Evolutionary conservation across 2,888 invertebrate genomes (phyloP).

Genomic region (Drosophila flavopinicola): DNA sequence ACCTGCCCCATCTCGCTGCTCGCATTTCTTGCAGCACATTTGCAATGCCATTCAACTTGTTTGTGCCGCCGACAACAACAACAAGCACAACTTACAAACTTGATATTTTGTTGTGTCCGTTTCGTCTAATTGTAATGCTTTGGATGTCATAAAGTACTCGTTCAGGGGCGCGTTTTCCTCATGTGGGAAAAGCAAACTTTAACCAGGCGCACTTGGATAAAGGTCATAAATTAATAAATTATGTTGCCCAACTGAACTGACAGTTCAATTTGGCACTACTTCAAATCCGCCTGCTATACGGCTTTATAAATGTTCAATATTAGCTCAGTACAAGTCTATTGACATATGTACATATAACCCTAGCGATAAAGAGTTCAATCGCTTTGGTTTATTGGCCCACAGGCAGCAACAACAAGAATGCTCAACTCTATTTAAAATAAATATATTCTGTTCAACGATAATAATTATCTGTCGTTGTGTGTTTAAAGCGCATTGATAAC

Average conservation of each 20-base stretch:
- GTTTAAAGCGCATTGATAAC: constrained; percentile 48
- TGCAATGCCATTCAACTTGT: constrained; percentile 71
- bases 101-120: constrained; percentile 56
- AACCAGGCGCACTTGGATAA: constrained; percentile 52
- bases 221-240: constrained; percentile 61
- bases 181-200: constrained; percentile 73
- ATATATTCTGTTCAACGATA: constrained; percentile 53
- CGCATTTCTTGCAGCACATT: constrained; percentile 63
- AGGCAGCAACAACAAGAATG: constrained; percentile 1
- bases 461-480: constrained; percentile 40
- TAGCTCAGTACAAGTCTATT: constrained; percentile 45
- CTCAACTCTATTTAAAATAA: constrained; percentile 42
- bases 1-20: constrained; percentile 3
- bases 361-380: constrained; percentile 76
- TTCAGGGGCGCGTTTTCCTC: neutral
- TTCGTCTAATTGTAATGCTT: constrained; percentile 32
- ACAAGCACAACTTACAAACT: constrained; percentile 29
- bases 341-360: constrained; percentile 10
- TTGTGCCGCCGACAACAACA: constrained; percentile 45
- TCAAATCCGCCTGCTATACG: constrained; percentile 23
- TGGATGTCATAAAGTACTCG: constrained; percentile 28
- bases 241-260: neutral
- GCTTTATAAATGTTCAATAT: constrained; percentile 57
- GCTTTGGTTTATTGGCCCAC: constrained; percentile 70
- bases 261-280: constrained; percentile 65